phyloP scores from a whole-genome alignment of 2,113 vertebrate species.

The Corythoichthys intestinalis region DNA sequence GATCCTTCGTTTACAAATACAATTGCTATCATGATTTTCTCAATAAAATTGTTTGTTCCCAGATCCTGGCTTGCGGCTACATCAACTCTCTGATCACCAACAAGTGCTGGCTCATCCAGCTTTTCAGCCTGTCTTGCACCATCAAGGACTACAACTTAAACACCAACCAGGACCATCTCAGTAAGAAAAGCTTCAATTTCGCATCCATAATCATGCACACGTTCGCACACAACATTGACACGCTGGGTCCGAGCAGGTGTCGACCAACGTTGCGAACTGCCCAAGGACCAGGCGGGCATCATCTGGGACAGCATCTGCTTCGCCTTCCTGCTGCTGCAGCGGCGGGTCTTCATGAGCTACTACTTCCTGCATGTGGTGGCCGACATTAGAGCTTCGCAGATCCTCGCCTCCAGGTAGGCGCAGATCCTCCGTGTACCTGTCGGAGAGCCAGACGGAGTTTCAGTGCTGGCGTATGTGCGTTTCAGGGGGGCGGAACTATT shows the following conservation, averaged over 20 bases:
- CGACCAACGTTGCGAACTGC: constrained; percentile 76
- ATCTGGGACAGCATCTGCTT: constrained; percentile 99
- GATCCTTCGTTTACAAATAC: background rate
- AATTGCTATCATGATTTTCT: background rate
- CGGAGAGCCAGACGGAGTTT: background rate
- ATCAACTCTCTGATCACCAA: constrained; percentile 80
- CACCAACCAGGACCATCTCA: constrained; percentile 22
- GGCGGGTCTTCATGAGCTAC: constrained; percentile 98
- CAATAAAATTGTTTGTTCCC: constrained; percentile 15
- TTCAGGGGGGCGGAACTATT: constrained; percentile 94
- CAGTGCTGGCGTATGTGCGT: constrained; percentile 28
- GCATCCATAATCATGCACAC: background rate
- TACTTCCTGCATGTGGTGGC: constrained; percentile 98
- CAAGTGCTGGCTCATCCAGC: constrained; percentile 92
- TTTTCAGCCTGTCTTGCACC: constrained; percentile 93
- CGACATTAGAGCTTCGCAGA: constrained; percentile 94
- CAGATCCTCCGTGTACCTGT: background rate
- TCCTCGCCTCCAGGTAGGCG: constrained; percentile 89
- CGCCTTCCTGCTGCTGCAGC: constrained; percentile 92
- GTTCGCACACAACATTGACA: background rate
- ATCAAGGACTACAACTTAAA: constrained; percentile 88
- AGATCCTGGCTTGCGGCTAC: constrained; percentile 97
- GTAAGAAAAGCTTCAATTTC: constrained; percentile 23
- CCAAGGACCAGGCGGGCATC: constrained; percentile 90
- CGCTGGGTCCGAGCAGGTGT: constrained; percentile 1